Conservation (phyloP, 1,140 invertebrate species). For the Drosophila subpulchrella region DNA sequence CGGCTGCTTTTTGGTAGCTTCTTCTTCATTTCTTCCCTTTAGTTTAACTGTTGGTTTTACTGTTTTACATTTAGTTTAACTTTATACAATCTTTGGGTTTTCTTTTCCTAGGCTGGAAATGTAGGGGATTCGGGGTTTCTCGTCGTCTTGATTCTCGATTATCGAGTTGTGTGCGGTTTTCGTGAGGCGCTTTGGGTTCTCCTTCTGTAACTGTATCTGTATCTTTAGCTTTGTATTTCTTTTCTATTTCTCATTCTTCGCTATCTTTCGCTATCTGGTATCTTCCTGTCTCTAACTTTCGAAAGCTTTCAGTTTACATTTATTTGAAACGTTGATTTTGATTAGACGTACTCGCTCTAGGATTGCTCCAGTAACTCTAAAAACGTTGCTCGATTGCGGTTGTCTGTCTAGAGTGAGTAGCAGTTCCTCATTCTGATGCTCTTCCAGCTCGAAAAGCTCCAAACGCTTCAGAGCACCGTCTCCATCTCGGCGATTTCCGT, state of each 20-base stretch:
- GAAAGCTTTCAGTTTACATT: slow-evolving; percentile 78
- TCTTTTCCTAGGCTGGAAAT: slow-evolving; percentile 10
- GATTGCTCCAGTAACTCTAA: slow-evolving; percentile 19
- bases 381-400: slow-evolving; percentile 4
- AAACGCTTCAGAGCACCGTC: slow-evolving; percentile 91
- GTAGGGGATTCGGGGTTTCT: slow-evolving; percentile 5
- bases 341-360: slow-evolving; percentile 64
- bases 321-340: slow-evolving; percentile 78
- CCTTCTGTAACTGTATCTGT: no score
- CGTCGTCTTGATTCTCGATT: slow-evolving; percentile 15
- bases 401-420: slow-evolving; percentile 7
- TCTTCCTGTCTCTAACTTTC: slow-evolving; percentile 50
- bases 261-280: slow-evolving; percentile 9
- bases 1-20: slow-evolving; percentile 21
- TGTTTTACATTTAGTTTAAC: slow-evolving; percentile 47
- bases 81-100: slow-evolving; percentile 55
- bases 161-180: slow-evolving; percentile 18
- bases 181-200: slow-evolving; percentile 64
- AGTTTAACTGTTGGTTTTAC: slow-evolving; percentile 18
- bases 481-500: slow-evolving; percentile 94
- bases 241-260: neutral
- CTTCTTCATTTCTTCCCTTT: slow-evolving; percentile 12
- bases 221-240: no score
- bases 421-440: slow-evolving; percentile 1
- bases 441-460: slow-evolving; percentile 4